Conservation (phyloP, 64 coral and sea anemone genomes). For the Actinia tenebrosa region DNA sequence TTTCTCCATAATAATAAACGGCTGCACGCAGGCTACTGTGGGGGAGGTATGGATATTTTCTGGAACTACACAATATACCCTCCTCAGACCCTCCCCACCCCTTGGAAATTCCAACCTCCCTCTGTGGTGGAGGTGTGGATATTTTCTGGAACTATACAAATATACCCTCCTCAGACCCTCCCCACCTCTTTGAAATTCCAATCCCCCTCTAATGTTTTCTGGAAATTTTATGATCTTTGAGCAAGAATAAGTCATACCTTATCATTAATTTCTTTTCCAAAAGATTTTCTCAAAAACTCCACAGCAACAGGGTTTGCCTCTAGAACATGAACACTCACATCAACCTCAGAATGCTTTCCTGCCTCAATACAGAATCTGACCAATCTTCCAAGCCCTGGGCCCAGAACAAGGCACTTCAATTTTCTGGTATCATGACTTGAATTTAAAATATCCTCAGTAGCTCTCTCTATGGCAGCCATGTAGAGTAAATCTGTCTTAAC, state of each 20-base stretch:
- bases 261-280: conserved; percentile 19
- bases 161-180: no score
- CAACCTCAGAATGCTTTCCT: neutral
- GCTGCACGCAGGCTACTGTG: no score
- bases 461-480: conserved; percentile 60
- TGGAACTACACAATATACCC: no score
- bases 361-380: conserved; percentile 54
- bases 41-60: no score
- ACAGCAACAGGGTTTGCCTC: conserved; percentile 59
- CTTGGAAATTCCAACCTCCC: no score
- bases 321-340: conserved; percentile 24
- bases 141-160: no score
- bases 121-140: no score
- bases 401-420: conserved; percentile 41
- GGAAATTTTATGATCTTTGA: neutral
- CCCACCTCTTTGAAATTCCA: no score
- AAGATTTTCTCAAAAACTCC: conserved; percentile 41
- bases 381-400: conserved; percentile 53
- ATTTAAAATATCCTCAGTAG: conserved; percentile 24
- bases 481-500: conserved; percentile 43
- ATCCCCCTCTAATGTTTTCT: neutral
- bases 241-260: neutral
- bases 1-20: no score
- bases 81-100: no score
- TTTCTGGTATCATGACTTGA: neutral